Evolutionary conservation across 2,888 invertebrate species (phyloP), one percentile per base, ranked within the genome.

Genomic region (Miltochrista miniata): DNA sequence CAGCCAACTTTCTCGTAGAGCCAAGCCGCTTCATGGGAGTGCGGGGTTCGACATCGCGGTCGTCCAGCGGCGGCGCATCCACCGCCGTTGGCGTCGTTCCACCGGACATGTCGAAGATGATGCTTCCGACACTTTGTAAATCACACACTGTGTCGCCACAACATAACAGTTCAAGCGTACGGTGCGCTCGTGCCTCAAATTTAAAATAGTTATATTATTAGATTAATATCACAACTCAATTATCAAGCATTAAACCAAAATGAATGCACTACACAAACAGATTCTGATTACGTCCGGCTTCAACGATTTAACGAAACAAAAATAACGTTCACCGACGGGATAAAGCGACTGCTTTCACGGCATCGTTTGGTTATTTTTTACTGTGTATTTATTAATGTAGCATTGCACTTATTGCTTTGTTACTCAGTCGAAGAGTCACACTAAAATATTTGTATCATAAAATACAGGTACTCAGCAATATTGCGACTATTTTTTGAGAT

Each of bases 71-170:
- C 97, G 54, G 96, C 94, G 48, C 97, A 95, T 86, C 98, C 95
- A 45, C 93, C 97, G 97, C 97, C 9, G 98, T 98, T 84, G 98
- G 98, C 64, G 95, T 94, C 15, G 98, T 71, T 38, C 79, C 75
- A 53, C 72, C 80, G 62, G 95, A 79, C 74, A 76, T 74, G 15
- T 45, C 41, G 15, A 18, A 37, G 37, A 46, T 13, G 12, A 10
- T 37, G 9, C n/a, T 35, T 30, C 11, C 38, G 12, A 36, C 51
- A 44, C 53, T 38, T 45, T 29, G 18, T 51, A 11, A 34, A 41
- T 62, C 57, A 57, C 51, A 43, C 52, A 43, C 44, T 42, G 30
- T 33, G 12, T 18, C 36, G 35, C 43, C 39, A 50, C 65, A 62
- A 50, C 68, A 65, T 68, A 48, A 54, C 39, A 49, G 31, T 48